These are phyloP conservation scores for Galleria mellonella DNA, from an alignment of 1,140 invertebrate genomes.

Conservation along the genomic window DNA sequence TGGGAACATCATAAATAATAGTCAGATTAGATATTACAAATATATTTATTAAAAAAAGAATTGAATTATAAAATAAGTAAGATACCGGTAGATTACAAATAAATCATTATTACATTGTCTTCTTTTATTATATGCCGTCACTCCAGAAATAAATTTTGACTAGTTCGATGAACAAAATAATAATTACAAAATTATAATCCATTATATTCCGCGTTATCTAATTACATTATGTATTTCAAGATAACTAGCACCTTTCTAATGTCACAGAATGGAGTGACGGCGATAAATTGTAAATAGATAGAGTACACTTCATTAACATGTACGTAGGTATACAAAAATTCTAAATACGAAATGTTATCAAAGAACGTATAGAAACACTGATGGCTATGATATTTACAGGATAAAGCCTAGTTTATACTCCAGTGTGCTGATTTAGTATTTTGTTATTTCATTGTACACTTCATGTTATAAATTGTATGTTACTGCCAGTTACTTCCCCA, in stretches of 20 bases:
- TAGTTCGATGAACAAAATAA: constrained; percentile 48
- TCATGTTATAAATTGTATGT: constrained; percentile 5
- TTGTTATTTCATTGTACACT: constrained; percentile 31
- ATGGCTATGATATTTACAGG: constrained; percentile 64
- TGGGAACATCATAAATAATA: constrained; percentile 21
- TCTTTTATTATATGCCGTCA: constrained; percentile 39
- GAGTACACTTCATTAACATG: constrained; percentile 2
- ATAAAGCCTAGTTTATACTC: constrained; percentile 55
- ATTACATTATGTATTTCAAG: constrained; percentile 10
- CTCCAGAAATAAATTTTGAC: constrained; percentile 59
- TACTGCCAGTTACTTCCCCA: too few species aligned
- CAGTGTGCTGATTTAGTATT: constrained; percentile 39
- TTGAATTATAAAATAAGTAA: constrained; percentile 58
- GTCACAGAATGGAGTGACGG: constrained; percentile 34
- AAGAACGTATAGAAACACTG: constrained; percentile 65
- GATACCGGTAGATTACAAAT: constrained; percentile 35
- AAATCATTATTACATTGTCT: constrained; percentile 25
- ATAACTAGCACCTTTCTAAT: constrained; percentile 47
- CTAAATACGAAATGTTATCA: constrained; percentile 61
- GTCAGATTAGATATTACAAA: constrained; percentile 58
- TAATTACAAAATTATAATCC: not conserved
- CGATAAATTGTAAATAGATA: not conserved
- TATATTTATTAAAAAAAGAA: constrained; percentile 70
- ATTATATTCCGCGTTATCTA: constrained; percentile 6
- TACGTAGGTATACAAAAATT: constrained; percentile 58